Base-by-base conservation (phyloP, 2,888 invertebrate species). In the Aplocera efformata region DNA sequence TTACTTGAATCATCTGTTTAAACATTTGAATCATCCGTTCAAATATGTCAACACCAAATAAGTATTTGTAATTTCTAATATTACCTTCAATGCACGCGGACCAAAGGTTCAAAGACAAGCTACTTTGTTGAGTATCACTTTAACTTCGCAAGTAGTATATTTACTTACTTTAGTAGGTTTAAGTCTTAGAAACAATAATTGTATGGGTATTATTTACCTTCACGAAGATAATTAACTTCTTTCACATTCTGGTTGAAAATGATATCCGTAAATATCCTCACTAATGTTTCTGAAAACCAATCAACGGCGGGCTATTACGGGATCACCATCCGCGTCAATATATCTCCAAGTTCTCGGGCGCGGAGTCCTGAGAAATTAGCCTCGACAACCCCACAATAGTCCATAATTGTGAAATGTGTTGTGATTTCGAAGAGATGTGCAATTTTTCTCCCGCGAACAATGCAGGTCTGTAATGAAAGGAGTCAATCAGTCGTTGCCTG, bases 381-480 rank as follows among this genome's bases (percentile, higher is more conserved):
- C 66, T 70, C 60, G 78, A 81, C 86, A 79, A 75, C 72, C 61
- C 72, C 79, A 88, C 88, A 88, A 88, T 88, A 83, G 84, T 78
- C 88, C 83, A 86, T 88, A 86, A 88, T 88, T 86, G 85, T 86
- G 88, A 88, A 85, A 85, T 85, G 86, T 85, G 84, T 84, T 79
- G 83, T 78, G 75, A 84, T 82, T 82, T 74, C 67, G 61, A 76
- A 76, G 72, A 77, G 76, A 76, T 72, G 58, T 65, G 78, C 67
- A 79, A 84, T 84, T 83, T 84, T 86, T 86, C 82, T 79, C 69
- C 63, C 61, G 61, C 77, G 85, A 84, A 86, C 88, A 86, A 88
- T 84, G 78, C 71, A 62, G 58, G 65, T 53, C 78, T 51, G 77
- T 86, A 88, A 88, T 88, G 88, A 86, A 88, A 85, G 83, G 83